These are phyloP conservation scores for Zoroaster sp. DNA, from an alignment of 53 echinoderm and acorn worm genomes.

Conservation along the genomic window DNA sequence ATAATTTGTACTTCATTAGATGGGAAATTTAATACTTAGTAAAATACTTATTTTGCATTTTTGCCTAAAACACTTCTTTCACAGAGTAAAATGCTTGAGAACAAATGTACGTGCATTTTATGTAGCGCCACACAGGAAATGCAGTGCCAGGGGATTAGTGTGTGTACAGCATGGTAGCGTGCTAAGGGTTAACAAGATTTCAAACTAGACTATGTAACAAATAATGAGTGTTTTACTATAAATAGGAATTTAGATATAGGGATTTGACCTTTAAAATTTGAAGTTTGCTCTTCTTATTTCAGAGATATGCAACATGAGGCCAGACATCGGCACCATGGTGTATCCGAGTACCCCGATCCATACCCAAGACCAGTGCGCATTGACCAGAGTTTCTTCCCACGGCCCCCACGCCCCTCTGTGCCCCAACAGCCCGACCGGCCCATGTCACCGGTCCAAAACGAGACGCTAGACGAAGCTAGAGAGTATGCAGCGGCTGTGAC, in stretches of 20 bases:
- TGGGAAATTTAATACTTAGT: too few species aligned
- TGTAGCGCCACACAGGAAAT: too few species aligned
- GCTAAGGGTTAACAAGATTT: too few species aligned
- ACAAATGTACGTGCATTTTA: too few species aligned
- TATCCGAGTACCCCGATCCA: slow-evolving; percentile 9
- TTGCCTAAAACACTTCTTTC: too few species aligned
- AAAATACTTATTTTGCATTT: too few species aligned
- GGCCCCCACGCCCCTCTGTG: not conserved
- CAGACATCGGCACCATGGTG: slow-evolving; percentile 26
- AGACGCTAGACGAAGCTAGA: slow-evolving; percentile 66
- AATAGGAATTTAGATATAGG: not conserved
- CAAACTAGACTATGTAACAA: too few species aligned
- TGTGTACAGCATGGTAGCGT: too few species aligned
- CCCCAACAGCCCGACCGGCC: not conserved
- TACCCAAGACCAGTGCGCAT: slow-evolving; percentile 26
- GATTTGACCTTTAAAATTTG: not conserved
- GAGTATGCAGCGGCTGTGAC: slow-evolving; percentile 85
- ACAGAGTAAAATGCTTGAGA: too few species aligned
- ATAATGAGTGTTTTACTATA: not conserved
- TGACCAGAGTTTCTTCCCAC: not conserved
- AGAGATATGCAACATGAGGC: slow-evolving; percentile 29
- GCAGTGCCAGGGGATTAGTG: too few species aligned
- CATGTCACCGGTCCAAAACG: slow-evolving; percentile 59
- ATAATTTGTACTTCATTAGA: too few species aligned
- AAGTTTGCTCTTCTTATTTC: not conserved